These are phyloP conservation scores for Asobara japonica DNA, from an alignment of 1,140 invertebrate species.

Conservation along the genomic window DNA sequence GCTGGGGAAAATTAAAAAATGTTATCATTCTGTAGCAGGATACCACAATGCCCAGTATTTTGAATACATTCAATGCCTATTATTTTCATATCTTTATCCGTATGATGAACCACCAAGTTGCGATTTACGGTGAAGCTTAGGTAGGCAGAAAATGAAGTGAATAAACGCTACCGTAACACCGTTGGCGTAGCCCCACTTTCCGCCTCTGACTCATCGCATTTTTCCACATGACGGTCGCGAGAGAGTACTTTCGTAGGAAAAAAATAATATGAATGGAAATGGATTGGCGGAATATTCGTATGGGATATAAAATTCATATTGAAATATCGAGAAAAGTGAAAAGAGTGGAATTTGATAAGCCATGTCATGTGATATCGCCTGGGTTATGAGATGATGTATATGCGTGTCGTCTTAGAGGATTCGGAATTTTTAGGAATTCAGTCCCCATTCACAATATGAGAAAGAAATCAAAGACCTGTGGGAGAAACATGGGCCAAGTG, in stretches of 20 bases:
- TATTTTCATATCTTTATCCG: background rate
- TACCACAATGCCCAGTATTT: background rate
- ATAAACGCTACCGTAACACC: conserved; percentile 22
- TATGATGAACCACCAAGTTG: background rate
- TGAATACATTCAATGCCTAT: background rate
- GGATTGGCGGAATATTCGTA: background rate
- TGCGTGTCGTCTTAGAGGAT: too few relatives aligned
- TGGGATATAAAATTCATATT: background rate
- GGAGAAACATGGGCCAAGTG: too few relatives aligned
- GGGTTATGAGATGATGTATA: too few relatives aligned
- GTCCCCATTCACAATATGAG: too few relatives aligned
- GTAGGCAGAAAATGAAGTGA: conserved; percentile 27
- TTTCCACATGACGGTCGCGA: conserved; percentile 14
- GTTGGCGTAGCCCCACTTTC: background rate
- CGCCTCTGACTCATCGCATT: conserved; percentile 26
- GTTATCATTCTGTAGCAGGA: background rate
- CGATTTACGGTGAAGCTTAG: conserved; percentile 2
- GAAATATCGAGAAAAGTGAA: background rate
- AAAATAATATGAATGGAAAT: conserved; percentile 5
- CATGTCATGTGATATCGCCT: too few relatives aligned
- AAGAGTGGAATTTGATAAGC: background rate
- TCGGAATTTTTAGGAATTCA: too few relatives aligned
- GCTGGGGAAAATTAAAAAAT: too few relatives aligned
- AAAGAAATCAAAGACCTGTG: too few relatives aligned
- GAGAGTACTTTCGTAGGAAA: background rate